These are phyloP conservation scores for Calyptomena viridis DNA, from an alignment of 2,113 vertebrate species.

Conservation along the genomic window DNA sequence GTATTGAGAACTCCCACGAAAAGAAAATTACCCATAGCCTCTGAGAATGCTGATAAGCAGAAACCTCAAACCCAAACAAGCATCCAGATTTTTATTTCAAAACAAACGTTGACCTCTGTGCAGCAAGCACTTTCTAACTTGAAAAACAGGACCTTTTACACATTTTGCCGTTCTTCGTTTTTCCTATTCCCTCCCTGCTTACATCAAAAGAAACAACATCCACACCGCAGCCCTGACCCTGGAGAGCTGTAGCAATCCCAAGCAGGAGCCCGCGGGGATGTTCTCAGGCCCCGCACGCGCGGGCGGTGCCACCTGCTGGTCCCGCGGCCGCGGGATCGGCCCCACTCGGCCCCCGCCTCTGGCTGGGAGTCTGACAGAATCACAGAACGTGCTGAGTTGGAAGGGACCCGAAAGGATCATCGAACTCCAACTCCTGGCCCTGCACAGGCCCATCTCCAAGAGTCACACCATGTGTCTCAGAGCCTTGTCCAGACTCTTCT, in stretches of 20 bases:
- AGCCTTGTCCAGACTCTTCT: accelerated
- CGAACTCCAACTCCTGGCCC: not conserved
- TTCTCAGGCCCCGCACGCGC: too few species aligned
- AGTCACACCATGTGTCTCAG: accelerated
- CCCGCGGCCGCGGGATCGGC: not conserved
- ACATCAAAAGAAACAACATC: accelerated
- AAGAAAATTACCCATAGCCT: not conserved
- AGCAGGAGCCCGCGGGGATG: not conserved
- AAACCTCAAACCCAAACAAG: not conserved
- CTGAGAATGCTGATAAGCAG: not conserved
- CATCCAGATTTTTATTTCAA: not conserved
- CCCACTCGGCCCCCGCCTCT: not conserved
- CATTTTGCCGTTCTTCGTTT: not conserved
- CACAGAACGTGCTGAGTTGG: accelerated
- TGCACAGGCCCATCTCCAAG: not conserved
- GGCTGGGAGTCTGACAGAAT: accelerated
- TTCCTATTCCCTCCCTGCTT: not conserved
- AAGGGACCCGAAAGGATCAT: not conserved
- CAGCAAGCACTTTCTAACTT: not conserved
- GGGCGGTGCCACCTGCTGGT: not conserved
- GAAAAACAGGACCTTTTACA: not conserved
- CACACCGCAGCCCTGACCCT: not conserved
- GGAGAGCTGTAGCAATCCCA: accelerated
- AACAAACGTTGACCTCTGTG: not conserved
- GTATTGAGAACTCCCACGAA: not conserved